phyloP scores from a whole-genome alignment of 1,140 invertebrate genomes.

The Anoplophora glabripennis region DNA sequence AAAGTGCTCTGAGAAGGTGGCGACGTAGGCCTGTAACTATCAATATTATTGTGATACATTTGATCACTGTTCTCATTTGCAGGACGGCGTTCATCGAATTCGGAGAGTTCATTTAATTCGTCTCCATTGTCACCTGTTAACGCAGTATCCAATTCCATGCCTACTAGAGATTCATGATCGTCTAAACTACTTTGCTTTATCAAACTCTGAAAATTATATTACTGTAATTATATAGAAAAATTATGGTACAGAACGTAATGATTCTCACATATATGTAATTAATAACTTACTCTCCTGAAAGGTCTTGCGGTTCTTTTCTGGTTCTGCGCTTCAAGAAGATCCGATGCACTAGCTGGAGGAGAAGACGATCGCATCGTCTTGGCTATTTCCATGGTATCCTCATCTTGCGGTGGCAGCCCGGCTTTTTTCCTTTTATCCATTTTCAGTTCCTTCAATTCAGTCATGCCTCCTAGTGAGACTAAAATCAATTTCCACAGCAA shows the following conservation, averaged over 20 bases:
- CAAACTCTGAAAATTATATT: slow-evolving; percentile 61
- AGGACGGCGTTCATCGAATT: slow-evolving; percentile 53
- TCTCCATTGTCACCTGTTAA: slow-evolving; percentile 51
- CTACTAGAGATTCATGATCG: slow-evolving; percentile 73
- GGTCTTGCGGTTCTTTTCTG: slow-evolving; percentile 66
- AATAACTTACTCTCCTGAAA: slow-evolving; percentile 58
- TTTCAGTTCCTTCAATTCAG: slow-evolving; percentile 57
- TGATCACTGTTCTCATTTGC: slow-evolving; percentile 34
- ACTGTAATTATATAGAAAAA: background rate
- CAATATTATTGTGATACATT: slow-evolving; percentile 33
- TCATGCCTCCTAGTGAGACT: slow-evolving; percentile 85
- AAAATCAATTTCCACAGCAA: slow-evolving; percentile 94
- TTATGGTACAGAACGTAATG: too few species aligned
- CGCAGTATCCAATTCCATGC: slow-evolving; percentile 64
- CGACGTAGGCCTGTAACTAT: slow-evolving; percentile 52
- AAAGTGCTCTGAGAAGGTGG: slow-evolving; percentile 21
- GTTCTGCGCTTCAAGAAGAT: slow-evolving; percentile 87
- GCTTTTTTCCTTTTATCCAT: slow-evolving; percentile 61
- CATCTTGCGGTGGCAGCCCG: slow-evolving; percentile 71
- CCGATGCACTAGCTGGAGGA: slow-evolving; percentile 88
- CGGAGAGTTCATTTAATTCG: slow-evolving; percentile 48
- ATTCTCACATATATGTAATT: background rate
- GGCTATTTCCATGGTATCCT: slow-evolving; percentile 92
- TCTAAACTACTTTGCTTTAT: slow-evolving; percentile 94
- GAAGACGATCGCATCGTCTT: slow-evolving; percentile 91